phyloP scores from a whole-genome alignment of 2,797 vertebrate species.

The Uromys caudimaculatus region DNA sequence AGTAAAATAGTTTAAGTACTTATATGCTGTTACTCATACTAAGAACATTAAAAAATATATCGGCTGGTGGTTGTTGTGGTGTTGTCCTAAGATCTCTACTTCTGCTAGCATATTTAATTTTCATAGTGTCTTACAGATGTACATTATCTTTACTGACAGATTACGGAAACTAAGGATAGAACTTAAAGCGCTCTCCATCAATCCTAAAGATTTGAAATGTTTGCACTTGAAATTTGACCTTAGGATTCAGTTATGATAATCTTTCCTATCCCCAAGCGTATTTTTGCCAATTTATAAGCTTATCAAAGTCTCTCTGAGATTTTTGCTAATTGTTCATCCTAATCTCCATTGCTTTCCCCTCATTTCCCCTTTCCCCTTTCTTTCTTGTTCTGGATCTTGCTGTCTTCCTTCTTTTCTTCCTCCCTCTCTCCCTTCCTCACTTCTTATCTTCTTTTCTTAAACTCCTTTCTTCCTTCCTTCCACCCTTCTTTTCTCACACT shows the following conservation, averaged over 20 bases:
- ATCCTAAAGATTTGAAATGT: not conserved
- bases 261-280: not conserved
- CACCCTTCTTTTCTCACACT: not conserved
- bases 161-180: not conserved
- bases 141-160: not conserved
- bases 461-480: not conserved
- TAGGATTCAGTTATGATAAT: not conserved
- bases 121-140: not conserved
- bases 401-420: rapidly evolving
- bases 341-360: not conserved
- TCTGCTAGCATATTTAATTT: not conserved
- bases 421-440: not conserved
- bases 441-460: not conserved
- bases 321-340: not conserved
- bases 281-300: not conserved
- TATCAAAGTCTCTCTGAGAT: not conserved
- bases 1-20: not conserved
- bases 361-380: rapidly evolving
- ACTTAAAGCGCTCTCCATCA: not conserved
- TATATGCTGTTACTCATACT: not conserved
- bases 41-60: not conserved
- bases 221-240: not conserved
- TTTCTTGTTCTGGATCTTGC: not conserved
- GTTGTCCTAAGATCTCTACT: not conserved
- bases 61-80: not conserved